These are phyloP conservation scores for Pedicia rivosa DNA, from an alignment of 2,888 invertebrate species.

Conservation along the genomic window DNA sequence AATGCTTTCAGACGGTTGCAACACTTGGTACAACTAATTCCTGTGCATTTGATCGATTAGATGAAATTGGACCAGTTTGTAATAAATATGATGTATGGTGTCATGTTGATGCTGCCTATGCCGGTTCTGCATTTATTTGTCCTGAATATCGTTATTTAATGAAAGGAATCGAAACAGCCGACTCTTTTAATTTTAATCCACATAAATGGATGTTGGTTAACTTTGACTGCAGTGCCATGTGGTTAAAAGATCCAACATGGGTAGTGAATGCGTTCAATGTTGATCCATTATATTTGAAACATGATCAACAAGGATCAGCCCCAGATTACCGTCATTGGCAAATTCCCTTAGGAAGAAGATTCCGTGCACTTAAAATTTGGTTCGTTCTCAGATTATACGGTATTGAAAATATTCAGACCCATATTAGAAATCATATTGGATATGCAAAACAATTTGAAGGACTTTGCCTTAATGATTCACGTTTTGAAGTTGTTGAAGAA, in stretches of 20 bases:
- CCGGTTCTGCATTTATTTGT: constrained; percentile 91
- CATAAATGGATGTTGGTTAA: constrained; percentile 99
- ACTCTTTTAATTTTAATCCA: constrained; percentile 97
- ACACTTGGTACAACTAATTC: constrained; percentile 94
- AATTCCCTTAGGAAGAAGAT: constrained; percentile 84
- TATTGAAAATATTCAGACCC: constrained; percentile 68
- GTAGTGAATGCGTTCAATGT: constrained; percentile 93
- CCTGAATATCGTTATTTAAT: constrained; percentile 87
- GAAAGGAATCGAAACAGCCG: constrained; percentile 75
- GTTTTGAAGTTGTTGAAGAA: constrained; percentile 81
- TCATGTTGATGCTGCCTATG: constrained; percentile 95
- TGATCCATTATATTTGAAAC: constrained; percentile 91
- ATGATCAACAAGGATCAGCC: constrained; percentile 76
- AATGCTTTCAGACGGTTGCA: constrained; percentile 47
- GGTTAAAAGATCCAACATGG: constrained; percentile 80
- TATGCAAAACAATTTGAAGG: constrained; percentile 79
- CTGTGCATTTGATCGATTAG: constrained; percentile 81
- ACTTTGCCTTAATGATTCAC: constrained; percentile 53
- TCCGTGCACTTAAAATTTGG: constrained; percentile 88
- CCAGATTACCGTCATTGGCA: constrained; percentile 97
- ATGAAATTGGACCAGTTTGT: constrained; percentile 85
- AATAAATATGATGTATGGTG: constrained; percentile 66
- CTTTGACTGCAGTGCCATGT: constrained; percentile 97
- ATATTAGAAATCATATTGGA: constrained; percentile 70
- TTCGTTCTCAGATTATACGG: constrained; percentile 86